Conservation (phyloP, 2,888 invertebrate genomes). For the Apodemia mormo region DNA sequence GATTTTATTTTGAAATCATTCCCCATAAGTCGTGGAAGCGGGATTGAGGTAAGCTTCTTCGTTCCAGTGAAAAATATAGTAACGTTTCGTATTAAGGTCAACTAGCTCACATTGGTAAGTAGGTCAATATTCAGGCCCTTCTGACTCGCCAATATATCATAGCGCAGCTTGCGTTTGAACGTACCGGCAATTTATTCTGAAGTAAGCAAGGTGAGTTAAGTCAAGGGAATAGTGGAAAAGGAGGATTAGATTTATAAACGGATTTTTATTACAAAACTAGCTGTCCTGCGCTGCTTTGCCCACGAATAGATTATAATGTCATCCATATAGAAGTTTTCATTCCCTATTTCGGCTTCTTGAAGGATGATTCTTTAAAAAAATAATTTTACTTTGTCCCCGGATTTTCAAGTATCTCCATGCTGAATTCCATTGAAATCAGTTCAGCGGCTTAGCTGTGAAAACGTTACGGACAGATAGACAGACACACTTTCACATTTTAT, state of each 20-base stretch:
- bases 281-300: no score
- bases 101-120: conserved; percentile 22
- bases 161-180: conserved; percentile 37
- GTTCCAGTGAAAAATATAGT: conserved; percentile 13
- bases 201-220: conserved; percentile 16
- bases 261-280: neutral
- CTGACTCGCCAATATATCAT: conserved; percentile 35
- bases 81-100: conserved; percentile 22
- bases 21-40: neutral
- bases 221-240: conserved; percentile 5
- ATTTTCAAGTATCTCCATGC: no score
- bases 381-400: no score
- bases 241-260: conserved; percentile 11
- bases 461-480: no score
- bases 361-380: no score
- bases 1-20: conserved; percentile 3
- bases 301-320: no score
- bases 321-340: no score
- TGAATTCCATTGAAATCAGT: no score
- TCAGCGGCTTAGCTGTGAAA: no score
- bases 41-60: conserved; percentile 4
- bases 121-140: conserved; percentile 26
- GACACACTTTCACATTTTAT: no score
- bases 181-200: conserved; percentile 21
- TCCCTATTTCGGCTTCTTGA: no score